phyloP scores from a whole-genome alignment of 2,888 invertebrate genomes.

The Drosophila hamatofila region DNA sequence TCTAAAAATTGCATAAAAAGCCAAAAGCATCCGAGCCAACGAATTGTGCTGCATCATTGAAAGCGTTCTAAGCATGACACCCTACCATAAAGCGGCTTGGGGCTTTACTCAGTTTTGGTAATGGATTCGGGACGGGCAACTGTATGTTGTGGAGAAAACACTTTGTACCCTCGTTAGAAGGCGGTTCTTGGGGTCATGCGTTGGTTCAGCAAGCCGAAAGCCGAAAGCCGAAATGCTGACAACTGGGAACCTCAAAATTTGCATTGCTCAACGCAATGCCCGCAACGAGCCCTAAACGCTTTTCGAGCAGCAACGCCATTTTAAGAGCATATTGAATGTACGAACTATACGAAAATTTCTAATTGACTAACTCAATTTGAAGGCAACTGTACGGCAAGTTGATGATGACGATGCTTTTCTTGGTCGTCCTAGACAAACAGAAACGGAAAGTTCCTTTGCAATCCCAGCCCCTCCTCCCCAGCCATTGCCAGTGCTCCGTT shows the following conservation, averaged over 20 bases:
- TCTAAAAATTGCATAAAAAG: constrained; percentile 38
- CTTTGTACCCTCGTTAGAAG: constrained; percentile 36
- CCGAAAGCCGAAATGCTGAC: constrained; percentile 40
- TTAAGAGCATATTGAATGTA: constrained; percentile 63
- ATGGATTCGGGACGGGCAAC: constrained; percentile 19
- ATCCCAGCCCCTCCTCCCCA: neutral
- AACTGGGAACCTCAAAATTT: constrained; percentile 53
- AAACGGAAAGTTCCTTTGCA: constrained; percentile 25
- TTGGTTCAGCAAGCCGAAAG: constrained; percentile 12
- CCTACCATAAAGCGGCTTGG: constrained; percentile 38
- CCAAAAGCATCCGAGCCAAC: constrained; percentile 38
- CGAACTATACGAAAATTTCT: constrained; percentile 64
- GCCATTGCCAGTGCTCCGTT: neutral
- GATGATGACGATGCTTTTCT: constrained; percentile 46
- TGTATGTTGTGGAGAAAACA: constrained; percentile 39
- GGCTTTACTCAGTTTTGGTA: constrained; percentile 35
- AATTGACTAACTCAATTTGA: constrained; percentile 79
- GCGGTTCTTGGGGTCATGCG: constrained; percentile 25
- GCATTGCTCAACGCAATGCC: constrained; percentile 41
- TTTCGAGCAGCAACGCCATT: constrained; percentile 29
- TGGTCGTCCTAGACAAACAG: constrained; percentile 38
- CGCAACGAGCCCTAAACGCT: constrained; percentile 30
- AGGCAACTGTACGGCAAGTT: constrained; percentile 32
- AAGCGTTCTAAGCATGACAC: constrained; percentile 58
- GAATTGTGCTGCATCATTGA: constrained; percentile 62